Evolutionary conservation across 1,140 invertebrate genomes (phyloP).

Genomic region (Cataglyphis hispanica): DNA sequence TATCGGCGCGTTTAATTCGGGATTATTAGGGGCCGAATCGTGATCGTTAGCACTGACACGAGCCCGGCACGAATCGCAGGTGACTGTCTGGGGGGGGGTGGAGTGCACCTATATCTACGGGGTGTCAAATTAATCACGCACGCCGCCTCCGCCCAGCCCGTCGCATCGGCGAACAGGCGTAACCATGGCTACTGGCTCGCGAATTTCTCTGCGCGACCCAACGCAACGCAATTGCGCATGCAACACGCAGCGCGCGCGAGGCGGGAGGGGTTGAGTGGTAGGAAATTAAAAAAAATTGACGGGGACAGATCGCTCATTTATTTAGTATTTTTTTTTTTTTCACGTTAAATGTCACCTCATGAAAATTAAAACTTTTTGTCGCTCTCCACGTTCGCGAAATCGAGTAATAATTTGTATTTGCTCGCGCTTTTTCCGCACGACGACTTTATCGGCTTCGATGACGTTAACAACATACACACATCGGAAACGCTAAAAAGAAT

Average conservation of each 20-base stretch:
- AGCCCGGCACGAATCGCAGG: slow-evolving; percentile 78
- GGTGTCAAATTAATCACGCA: slow-evolving; percentile 81
- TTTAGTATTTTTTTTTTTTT: slow-evolving; percentile 58
- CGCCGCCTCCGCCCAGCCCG: slow-evolving; percentile 62
- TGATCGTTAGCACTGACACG: slow-evolving; percentile 77
- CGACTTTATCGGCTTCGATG: slow-evolving; percentile 49
- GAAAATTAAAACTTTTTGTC: slow-evolving; percentile 63
- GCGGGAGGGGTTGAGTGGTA: slow-evolving; percentile 11
- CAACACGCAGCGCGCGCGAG: slow-evolving; percentile 48
- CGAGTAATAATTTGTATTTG: slow-evolving; percentile 60
- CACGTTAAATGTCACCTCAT: slow-evolving; percentile 59
- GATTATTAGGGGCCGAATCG: slow-evolving; percentile 77
- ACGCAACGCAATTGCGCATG: slow-evolving; percentile 71
- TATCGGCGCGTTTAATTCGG: slow-evolving; percentile 76
- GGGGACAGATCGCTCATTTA: slow-evolving; percentile 52
- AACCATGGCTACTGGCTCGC: slow-evolving; percentile 76
- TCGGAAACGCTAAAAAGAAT: slow-evolving; percentile 5
- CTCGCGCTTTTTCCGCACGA: slow-evolving; percentile 48
- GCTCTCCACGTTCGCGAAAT: slow-evolving; percentile 52
- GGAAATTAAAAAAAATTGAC: slow-evolving; percentile 65
- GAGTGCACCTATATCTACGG: slow-evolving; percentile 73
- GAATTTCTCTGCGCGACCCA: slow-evolving; percentile 71
- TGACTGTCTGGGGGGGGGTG: slow-evolving; percentile 77
- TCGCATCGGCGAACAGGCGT: slow-evolving; percentile 67
- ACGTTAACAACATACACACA: slow-evolving; percentile 52